These are phyloP conservation scores for Tribolium castaneum DNA, from an alignment of 1,140 invertebrate genomes.

Conservation along the genomic window DNA sequence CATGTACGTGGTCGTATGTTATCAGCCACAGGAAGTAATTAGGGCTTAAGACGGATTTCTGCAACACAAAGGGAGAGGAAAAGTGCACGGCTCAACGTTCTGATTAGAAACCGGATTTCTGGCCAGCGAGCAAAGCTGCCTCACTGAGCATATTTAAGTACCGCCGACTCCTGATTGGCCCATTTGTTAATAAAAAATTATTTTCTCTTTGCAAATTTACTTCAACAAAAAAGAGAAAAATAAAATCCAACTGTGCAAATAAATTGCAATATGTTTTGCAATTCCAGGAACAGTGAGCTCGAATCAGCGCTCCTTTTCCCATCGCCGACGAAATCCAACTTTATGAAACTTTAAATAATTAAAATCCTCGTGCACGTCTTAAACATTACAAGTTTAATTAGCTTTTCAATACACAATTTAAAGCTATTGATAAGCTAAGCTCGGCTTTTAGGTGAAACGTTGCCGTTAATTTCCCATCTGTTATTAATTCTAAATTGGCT, in stretches of 20 bases:
- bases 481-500: conserved; percentile 19
- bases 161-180: too few relatives aligned
- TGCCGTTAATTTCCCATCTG: conserved; percentile 3
- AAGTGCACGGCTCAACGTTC: not conserved
- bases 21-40: not conserved
- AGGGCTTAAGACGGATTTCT: not conserved
- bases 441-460: not conserved
- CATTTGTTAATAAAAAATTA: too few relatives aligned
- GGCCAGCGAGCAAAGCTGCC: not conserved
- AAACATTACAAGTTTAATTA: not conserved
- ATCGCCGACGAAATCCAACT: not conserved
- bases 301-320: not conserved
- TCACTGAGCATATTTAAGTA: not conserved
- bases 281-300: not conserved
- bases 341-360: not conserved
- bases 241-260: too few relatives aligned
- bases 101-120: not conserved
- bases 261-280: not conserved
- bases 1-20: not conserved
- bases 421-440: conserved; percentile 8
- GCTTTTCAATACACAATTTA: not conserved
- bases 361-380: not conserved
- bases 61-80: not conserved
- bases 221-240: not conserved
- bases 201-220: not conserved